Conservation (phyloP, 1,140 invertebrate species). For the Brachionus manjavacas region DNA sequence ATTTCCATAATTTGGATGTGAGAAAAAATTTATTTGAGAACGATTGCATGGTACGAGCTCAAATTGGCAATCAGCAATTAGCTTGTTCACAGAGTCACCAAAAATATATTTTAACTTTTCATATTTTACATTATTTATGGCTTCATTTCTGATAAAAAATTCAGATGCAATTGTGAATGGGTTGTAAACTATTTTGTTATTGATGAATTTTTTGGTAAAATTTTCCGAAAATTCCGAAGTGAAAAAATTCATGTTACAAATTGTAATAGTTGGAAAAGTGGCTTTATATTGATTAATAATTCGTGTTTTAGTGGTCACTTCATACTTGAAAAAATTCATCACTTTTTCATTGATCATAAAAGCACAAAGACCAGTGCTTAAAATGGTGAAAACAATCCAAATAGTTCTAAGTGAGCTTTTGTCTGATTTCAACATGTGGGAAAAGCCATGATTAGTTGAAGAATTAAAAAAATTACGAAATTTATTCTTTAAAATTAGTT, state of each 20-base stretch:
- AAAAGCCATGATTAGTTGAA: background rate
- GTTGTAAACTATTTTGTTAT: background rate
- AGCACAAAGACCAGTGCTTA: background rate
- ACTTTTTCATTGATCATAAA: background rate
- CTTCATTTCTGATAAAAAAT: background rate
- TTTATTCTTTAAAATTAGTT: background rate
- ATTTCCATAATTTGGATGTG: background rate
- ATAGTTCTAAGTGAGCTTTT: background rate
- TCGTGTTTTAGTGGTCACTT: background rate
- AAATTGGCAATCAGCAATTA: background rate
- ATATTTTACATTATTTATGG: background rate
- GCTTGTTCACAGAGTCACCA: background rate
- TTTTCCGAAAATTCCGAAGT: background rate
- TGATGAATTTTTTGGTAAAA: background rate
- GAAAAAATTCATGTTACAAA: background rate
- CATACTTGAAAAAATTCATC: background rate
- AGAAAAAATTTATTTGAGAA: background rate
- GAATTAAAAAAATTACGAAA: background rate
- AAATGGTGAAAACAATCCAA: background rate
- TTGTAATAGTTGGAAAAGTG: background rate
- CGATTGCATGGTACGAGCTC: background rate
- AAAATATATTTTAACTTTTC: background rate
- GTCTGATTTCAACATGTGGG: background rate
- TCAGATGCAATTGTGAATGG: background rate
- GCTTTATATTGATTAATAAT: background rate